Evolutionary conservation across 2,888 invertebrate genomes (phyloP), one percentile per base, ranked within the genome.

Genomic region (Brachycybe producta): DNA sequence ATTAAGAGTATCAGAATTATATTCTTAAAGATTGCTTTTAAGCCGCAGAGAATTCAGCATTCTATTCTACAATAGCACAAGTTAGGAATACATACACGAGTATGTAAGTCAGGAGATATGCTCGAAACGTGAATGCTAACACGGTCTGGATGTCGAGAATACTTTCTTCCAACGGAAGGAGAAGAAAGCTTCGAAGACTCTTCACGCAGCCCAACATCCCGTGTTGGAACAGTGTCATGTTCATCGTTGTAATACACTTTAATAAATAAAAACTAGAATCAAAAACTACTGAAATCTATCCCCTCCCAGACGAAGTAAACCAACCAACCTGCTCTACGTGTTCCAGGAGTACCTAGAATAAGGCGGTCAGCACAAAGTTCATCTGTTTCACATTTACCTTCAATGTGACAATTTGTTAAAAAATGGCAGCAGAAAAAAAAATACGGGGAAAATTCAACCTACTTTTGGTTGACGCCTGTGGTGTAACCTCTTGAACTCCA

Each of bases 321-420:
- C 11, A 11, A 32, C 40, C 23, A 5, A 49, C 49, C 49, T 3
- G 49, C 49, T 43, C 49, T 26, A 7, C 49, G 41, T 17, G 45
- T 49, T 5, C 49, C 49, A 8, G 49, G 49, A 30, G 49, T 49
- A 21, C 49, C 43, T 34, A 49, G 15, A 21, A 41, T 43, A 5
- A 43, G 23, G 30, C 35, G 19, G 8, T 26, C 28, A 8, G 49
- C n/a, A 27, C 43, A 42, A 24, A 42, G 13, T 42, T 42, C 43
- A 27, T 42, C 43, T n/a, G n/a, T n/a, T n/a, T n/a, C n/a, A n/a
- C n/a, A n/a, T n/a, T n/a, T n/a, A n/a, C n/a, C n/a, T n/a, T n/a
- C n/a, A n/a, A n/a, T n/a, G n/a, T n/a, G n/a, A n/a, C n/a, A n/a
- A n/a, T n/a, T n/a, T n/a, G n/a, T n/a, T n/a, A n/a, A n/a, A n/a